Evolutionary conservation across 2,888 invertebrate genomes (phyloP), one percentile per base, ranked within the genome.

Genomic region (Lepidochrysops patricia): DNA sequence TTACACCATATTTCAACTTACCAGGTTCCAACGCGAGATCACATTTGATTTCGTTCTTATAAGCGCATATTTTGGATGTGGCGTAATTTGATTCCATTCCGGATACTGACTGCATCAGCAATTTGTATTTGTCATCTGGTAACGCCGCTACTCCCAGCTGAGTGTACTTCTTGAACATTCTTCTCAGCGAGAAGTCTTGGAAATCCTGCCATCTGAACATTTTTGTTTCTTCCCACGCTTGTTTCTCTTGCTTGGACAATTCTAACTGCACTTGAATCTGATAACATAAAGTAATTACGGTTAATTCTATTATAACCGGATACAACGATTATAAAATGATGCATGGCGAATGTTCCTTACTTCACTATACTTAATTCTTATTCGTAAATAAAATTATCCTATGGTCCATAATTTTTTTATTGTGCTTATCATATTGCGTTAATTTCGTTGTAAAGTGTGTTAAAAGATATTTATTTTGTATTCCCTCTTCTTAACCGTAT

Each of bases 41-140:
- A 68, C 96, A 95, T 66, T 93, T 93, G 0, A 74, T 80, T 0
- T 74, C 71, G 65, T 94, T 83, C 37, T 91, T 91, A 68, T 81
- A 95, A n/a, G 92, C 91, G 71, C 96, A 96, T 15, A 96, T 91
- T 77, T 94, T 95, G 0, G 95, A 92, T 9, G 92, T 95, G 0
- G 95, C 93, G 72, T 94, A 96, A 65, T 93, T 93, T 0, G 92
- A 90, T 71, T 94, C 91, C 96, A 96, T 96, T 4, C 92, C 91
- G 0, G 93, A 92, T 1, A 93, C 85, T 0, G 91, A 89, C 66
- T 91, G 90, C 73, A 92, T 90, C 35, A 93, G 84, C 59, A 90
- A 87, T 63, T 90, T 90, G 70, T 91, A 92, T 68, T 93, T 92
- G 13, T 93, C 91, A 68, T 93, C 93, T 0, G 94, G 91, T 15